phyloP scores from a whole-genome alignment of 1,140 invertebrate species.

The Drosophila pruinosa region DNA sequence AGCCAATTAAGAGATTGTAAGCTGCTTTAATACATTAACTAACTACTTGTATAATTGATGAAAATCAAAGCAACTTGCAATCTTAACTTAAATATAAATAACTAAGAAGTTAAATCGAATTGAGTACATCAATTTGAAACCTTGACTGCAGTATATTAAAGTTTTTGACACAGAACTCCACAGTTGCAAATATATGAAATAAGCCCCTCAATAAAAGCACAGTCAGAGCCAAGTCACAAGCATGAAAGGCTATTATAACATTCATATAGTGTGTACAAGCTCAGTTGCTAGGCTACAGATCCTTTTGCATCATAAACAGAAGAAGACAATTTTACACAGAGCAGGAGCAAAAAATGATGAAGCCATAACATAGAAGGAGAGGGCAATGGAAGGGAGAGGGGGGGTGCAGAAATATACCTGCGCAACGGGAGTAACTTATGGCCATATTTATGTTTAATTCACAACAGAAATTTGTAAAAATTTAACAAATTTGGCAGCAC shows the following conservation, averaged over 20 bases:
- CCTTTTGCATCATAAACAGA: not conserved
- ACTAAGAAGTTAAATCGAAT: too few species aligned
- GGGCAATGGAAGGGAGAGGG: conserved; percentile 12
- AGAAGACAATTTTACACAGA: not conserved
- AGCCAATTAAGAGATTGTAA: too few species aligned
- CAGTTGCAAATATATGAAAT: not conserved
- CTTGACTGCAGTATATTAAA: too few species aligned
- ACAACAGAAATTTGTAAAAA: conserved; percentile 51
- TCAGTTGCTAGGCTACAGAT: not conserved
- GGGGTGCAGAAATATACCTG: not conserved
- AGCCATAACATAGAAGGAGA: not conserved
- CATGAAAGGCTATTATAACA: not conserved
- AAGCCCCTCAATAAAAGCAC: not conserved
- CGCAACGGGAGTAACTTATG: conserved; percentile 8
- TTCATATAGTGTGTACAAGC: too few species aligned
- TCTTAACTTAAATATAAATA: too few species aligned
- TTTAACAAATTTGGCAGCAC: conserved; percentile 55
- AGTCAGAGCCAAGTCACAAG: not conserved
- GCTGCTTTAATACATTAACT: too few species aligned
- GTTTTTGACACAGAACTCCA: not conserved
- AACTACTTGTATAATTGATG: too few species aligned
- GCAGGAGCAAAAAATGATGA: conserved; percentile 41
- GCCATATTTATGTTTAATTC: conserved; percentile 71
- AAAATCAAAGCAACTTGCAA: too few species aligned
- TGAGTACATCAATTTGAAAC: too few species aligned